Base-by-base conservation (phyloP, 2,797 vertebrate genomes). In the Serranus cabrilla region DNA sequence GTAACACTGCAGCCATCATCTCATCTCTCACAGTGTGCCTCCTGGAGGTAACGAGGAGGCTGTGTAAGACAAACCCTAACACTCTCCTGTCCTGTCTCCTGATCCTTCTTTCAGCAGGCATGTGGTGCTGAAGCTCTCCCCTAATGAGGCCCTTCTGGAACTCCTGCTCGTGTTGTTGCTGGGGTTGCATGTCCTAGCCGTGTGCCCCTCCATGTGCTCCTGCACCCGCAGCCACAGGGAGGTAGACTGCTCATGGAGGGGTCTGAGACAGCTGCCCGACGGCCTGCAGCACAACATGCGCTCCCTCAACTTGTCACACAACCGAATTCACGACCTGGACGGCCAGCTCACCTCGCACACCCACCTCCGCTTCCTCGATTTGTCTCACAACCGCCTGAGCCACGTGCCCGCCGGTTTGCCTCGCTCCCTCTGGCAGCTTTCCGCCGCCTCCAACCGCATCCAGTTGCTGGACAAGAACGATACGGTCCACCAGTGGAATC, bases 401-500 rank as follows among this genome's bases (percentile, higher is more conserved):
- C 94, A 83, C 45, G 86, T 99, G 77, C 98, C 98, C 42, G 72
- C 92, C 25, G 93, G 93, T 12, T 91, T 99, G 87, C 98, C 98
- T 67, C 95, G 96, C 42, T 98, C 98, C 2, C 95, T 99, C 60
- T 99, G 98, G 98, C 96, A 97, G 79, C 93, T 99, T 75, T 89
- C 93, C 8, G 96, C 96, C 13, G 80, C 95, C 56, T 95, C 95
- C 87, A 99, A 99, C 92, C 95, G 90, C 65, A 95, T 99, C 66
- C 95, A 94, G 81, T 55, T 95, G 78, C 95, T 99, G 83, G 96
- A 97, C 78, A 99, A 99, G 92, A 96, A 98, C 3, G 97, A 99
- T 25, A 99, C 98, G 0, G 97, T 93, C 69, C 96, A 96, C 92
- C 98, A 98, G 90, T 99, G 98, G 98, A 99, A 99, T 62, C 95